A percentile compares a stretch with the other conserved stretches of the same genome.
Conservation (phyloP, 2,113 vertebrate genomes). For the Trinectes maculatus region DNA sequence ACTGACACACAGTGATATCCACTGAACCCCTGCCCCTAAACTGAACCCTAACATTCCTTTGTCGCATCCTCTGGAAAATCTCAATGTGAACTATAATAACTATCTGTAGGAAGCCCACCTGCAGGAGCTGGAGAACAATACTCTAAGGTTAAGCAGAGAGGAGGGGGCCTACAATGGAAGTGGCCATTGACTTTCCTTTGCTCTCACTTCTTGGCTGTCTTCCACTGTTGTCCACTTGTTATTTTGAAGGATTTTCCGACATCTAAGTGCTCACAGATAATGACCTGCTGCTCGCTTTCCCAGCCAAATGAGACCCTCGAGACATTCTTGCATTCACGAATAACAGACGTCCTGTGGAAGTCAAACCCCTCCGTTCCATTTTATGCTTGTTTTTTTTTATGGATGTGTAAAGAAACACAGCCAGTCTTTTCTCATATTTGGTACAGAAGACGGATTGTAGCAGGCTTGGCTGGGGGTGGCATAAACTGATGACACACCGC, state of each 20-base stretch:
- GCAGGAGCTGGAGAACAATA: constrained; percentile 73
- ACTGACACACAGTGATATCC: constrained; percentile 20
- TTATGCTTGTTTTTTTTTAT: constrained; percentile 38
- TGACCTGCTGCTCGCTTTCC: constrained; percentile 48
- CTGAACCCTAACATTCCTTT: constrained; percentile 64
- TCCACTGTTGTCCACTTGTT: constrained; percentile 79
- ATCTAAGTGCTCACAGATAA: constrained; percentile 64
- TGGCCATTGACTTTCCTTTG: constrained; percentile 50
- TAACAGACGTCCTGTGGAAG: constrained; percentile 59
- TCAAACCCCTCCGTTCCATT: constrained; percentile 63
- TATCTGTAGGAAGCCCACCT: constrained; percentile 75
- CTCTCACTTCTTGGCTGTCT: constrained; percentile 65
- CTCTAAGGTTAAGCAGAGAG: constrained; percentile 60
- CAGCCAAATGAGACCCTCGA: constrained; percentile 72
- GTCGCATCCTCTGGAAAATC: constrained; percentile 74
- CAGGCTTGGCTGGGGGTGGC: constrained; percentile 13
- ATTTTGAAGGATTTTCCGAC: constrained; percentile 70
- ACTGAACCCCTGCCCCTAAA: constrained; percentile 38
- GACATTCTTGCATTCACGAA: constrained; percentile 51
- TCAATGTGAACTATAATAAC: constrained; percentile 48
- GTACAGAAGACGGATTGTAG: constrained; percentile 16
- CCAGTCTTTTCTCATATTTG: constrained; percentile 31
- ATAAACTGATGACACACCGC: constrained; percentile 12
- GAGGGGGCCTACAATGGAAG: constrained; percentile 49
- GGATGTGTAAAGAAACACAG: constrained; percentile 27